Evolutionary conservation across 2,888 invertebrate genomes (phyloP), one percentile per base, ranked within the genome.

Genomic region (Drosophila colorata): DNA sequence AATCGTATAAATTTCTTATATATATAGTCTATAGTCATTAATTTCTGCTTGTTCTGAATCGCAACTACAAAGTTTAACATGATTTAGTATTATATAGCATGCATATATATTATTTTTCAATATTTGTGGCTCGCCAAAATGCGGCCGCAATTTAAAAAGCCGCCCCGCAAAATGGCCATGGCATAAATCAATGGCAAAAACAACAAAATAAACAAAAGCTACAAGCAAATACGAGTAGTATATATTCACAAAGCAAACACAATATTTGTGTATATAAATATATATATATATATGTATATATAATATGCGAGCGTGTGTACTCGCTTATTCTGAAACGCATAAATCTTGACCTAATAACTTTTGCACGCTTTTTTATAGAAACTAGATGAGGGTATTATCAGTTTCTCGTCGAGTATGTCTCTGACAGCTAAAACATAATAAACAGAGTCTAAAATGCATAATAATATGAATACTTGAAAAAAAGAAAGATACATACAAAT

Each of bases 111-210:
- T 67, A 69, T 64, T 73, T 55, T 61, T 57, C 63, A 79, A 85
- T 85, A 76, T 71, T 73, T 86, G 81, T 46, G 81, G 81, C 80
- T 82, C 60, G 71, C 80, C 80, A 78, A 79, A 79, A 79, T 71
- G 79, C 60, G 79, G 79, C 82, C 86, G 57, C 80, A 82, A 82
- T 72, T 64, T 83, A 74, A 76, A 65, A 33, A 56, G 41, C 41
- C 25, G 69, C 52, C 67, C 63, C 65, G 49, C 77, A 61, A 25
- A 75, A 61, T 65, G 57, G 60, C 51, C 55, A 20, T 25, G 53
- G 40, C 55, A 75, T 82, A 80, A 80, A 80, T 85, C 86, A 75
- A 55, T 52, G 49, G 41, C 59, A 65, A 57, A 53, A 57, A 37
- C 37, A 16, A 43, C 44, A 25, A 47, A 65, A 70, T 65, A 75